Conservation (phyloP, 2,113 vertebrate species). For the Alexandromys fortis region DNA sequence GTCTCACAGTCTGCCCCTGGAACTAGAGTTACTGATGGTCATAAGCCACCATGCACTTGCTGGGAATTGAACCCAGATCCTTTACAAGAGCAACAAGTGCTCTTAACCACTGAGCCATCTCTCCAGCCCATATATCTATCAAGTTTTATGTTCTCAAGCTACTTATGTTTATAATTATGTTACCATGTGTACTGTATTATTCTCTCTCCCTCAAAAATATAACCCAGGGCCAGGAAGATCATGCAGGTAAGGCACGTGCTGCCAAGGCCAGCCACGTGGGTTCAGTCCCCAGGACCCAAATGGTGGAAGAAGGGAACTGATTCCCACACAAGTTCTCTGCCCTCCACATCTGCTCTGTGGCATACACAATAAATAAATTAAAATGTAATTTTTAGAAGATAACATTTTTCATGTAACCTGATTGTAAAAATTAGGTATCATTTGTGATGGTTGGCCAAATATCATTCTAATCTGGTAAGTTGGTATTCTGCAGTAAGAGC, state of each 20-base stretch:
- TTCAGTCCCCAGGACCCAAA: not conserved
- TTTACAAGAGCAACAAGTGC: not conserved
- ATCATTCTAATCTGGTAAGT: not conserved
- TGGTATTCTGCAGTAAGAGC: not conserved
- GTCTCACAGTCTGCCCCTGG: not conserved
- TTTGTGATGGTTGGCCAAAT: not conserved
- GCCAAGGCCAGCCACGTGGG: not conserved
- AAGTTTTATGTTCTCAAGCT: not conserved
- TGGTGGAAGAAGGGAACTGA: not conserved
- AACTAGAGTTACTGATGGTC: not conserved
- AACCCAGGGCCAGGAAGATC: not conserved
- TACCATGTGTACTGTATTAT: not conserved
- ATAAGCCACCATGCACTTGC: not conserved
- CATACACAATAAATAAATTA: not conserved
- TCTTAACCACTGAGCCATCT: not conserved
- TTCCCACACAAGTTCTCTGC: not conserved
- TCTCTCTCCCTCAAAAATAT: not conserved
- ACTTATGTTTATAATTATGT: not conserved
- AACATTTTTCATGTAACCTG: not conserved
- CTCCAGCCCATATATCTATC: not conserved
- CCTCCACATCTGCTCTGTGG: not conserved
- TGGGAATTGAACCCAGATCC: not conserved
- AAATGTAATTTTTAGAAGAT: not conserved
- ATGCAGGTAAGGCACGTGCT: not conserved
- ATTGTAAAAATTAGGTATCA: not conserved